Evolutionary conservation across 2,888 invertebrate species (phyloP), one percentile per base, ranked within the genome.

Genomic region (Melangyna quadrimaculata): DNA sequence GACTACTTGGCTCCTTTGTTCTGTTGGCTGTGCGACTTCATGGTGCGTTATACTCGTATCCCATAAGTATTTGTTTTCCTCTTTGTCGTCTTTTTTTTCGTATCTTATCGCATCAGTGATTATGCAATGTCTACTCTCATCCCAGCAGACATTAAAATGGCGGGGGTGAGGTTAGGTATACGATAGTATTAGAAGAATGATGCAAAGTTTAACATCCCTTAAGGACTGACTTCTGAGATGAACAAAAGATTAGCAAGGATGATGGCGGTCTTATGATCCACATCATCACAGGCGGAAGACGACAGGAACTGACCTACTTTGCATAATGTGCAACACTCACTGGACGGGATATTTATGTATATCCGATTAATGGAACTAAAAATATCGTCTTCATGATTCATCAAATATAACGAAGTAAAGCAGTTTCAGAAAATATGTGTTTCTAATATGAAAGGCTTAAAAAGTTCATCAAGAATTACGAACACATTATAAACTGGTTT

Each of bases 91-190:
- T 17, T 12, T 48, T 12, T 48, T 67, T 45, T 24, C 78, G 40
- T 75, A 71, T 74, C 74, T 79, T 72, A 84, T 79, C 74, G 67
- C 74, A 70, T 74, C 74, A 63, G 84, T 75, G 79, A 84, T 84
- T 83, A 83, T 83, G 82, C 82, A 83, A 78, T 70, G 82, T 78
- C 82, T 72, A 43, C 45, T 57, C 14, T 27, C 37, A 19, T 40
- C 17, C 37, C 10, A 37, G 4, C 45, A 45, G 45, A 63, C 65
- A 45, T 45, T 17, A 45, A 10, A 14, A 32, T 53, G 61, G 57
- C 51, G 53, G 77, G 53, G 48, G 55, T 69, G 69, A 48, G 73
- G 69, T n/a, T n/a, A n/a, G n/a, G n/a, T n/a, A n/a, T n/a, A 61
- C 63, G 57, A 73, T 59, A 67, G n/a, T n/a, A n/a, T n/a, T n/a